phyloP scores from a whole-genome alignment of 1,140 invertebrate species.

The Frieseomelitta varia region DNA sequence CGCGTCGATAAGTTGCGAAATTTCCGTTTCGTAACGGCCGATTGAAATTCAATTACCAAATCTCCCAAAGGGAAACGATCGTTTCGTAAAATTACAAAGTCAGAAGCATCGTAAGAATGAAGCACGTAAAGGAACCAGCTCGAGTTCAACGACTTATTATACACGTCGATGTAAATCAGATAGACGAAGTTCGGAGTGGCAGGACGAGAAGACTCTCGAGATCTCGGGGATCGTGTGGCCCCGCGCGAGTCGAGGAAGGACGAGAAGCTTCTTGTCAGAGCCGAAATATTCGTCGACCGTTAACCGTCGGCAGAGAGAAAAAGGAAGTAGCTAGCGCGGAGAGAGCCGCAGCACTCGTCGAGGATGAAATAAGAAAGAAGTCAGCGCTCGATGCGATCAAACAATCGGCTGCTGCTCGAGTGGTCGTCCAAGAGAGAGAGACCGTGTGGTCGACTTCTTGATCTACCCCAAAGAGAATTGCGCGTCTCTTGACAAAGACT shows the following conservation, averaged over 20 bases:
- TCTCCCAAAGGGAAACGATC: neutral
- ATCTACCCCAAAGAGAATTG: slow-evolving; percentile 66
- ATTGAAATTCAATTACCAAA: slow-evolving; percentile 40
- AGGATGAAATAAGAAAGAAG: slow-evolving; percentile 62
- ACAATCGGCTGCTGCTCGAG: slow-evolving; percentile 72
- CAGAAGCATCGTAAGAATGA: neutral
- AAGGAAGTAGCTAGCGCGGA: slow-evolving; percentile 16
- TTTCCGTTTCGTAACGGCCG: neutral
- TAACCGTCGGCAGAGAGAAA: slow-evolving; percentile 55
- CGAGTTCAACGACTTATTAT: neutral
- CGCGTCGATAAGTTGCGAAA: slow-evolving; percentile 25
- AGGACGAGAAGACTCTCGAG: slow-evolving; percentile 12
- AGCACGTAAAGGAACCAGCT: too few species aligned
- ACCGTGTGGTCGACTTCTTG: slow-evolving; percentile 66
- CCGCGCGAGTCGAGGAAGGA: neutral
- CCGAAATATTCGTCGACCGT: slow-evolving; percentile 52
- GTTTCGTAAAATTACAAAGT: neutral
- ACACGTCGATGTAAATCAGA: neutral
- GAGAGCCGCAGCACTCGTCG: slow-evolving; percentile 28
- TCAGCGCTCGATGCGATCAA: slow-evolving; percentile 70
- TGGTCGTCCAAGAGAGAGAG: slow-evolving; percentile 48
- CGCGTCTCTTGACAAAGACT: slow-evolving; percentile 57
- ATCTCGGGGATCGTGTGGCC: slow-evolving; percentile 1
- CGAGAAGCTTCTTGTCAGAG: neutral
- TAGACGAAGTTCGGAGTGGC: neutral